Conservation (phyloP, 2,113 vertebrate genomes). For the Nibea coibor region DNA sequence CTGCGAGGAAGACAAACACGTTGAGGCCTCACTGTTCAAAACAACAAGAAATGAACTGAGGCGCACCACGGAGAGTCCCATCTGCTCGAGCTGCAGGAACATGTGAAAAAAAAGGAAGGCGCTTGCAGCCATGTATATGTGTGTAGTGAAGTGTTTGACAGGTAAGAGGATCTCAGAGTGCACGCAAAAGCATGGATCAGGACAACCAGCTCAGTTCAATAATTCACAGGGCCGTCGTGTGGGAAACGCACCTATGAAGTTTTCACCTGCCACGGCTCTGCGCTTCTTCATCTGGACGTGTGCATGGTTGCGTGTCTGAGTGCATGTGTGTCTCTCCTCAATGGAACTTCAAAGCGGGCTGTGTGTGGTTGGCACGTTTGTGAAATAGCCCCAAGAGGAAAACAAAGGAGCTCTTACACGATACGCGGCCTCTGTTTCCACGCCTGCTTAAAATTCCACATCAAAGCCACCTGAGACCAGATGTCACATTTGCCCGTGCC, state of each 20-base stretch:
- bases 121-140: conserved; percentile 48
- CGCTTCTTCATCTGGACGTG: conserved; percentile 11
- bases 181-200: conserved; percentile 69
- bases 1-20: conserved; percentile 21
- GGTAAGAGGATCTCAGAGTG: conserved; percentile 65
- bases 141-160: conserved; percentile 70
- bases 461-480: conserved; percentile 70
- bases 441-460: conserved; percentile 70
- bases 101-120: not conserved
- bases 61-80: conserved; percentile 1
- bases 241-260: conserved; percentile 66
- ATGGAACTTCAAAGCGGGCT: conserved; percentile 54
- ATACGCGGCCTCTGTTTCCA: conserved; percentile 52
- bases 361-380: conserved; percentile 39
- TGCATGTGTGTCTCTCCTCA: conserved; percentile 27
- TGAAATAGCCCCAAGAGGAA: conserved; percentile 65
- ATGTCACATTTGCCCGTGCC: conserved; percentile 69
- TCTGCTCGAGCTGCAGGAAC: conserved; percentile 22
- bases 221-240: conserved; percentile 71
- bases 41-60: conserved; percentile 30
- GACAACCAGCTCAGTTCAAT: conserved; percentile 74
- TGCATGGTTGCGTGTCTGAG: conserved; percentile 14
- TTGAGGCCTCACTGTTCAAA: conserved; percentile 14
- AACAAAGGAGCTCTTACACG: conserved; percentile 50
- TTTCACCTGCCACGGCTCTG: conserved; percentile 51